Evolutionary conservation across 2,888 invertebrate genomes (phyloP).

Genomic region (Megaustenia siamemsis): DNA sequence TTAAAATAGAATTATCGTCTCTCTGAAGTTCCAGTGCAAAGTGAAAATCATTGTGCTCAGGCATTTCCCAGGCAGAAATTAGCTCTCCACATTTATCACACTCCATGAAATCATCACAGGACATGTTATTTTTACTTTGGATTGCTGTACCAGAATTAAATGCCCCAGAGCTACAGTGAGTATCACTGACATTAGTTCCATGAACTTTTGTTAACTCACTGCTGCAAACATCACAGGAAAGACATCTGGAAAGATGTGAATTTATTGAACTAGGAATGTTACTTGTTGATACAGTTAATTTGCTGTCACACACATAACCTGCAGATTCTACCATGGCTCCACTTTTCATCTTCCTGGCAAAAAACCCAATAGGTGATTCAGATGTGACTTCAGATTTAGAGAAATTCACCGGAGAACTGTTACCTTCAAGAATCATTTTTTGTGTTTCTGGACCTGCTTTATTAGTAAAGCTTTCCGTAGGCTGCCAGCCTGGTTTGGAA

Average conservation of each 20-base stretch:
- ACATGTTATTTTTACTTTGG: neutral
- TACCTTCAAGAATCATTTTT: neutral
- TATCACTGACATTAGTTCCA: neutral
- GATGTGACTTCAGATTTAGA: neutral
- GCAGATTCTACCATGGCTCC: neutral
- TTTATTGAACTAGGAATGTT: neutral
- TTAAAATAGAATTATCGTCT: neutral
- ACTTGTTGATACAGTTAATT: neutral
- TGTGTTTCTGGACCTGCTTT: neutral
- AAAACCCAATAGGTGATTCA: conserved; percentile 8
- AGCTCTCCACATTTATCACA: conserved; percentile 87
- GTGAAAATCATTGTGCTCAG: conserved; percentile 91
- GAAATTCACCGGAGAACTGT: neutral
- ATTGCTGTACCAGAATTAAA: neutral
- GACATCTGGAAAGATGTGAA: neutral
- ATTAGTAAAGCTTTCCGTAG: neutral
- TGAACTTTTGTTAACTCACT: no score
- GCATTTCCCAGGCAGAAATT: conserved; percentile 84
- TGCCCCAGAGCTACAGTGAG: neutral
- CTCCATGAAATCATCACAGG: conserved; percentile 51
- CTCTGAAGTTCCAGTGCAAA: conserved; percentile 86
- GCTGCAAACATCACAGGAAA: neutral
- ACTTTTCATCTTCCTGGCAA: conserved; percentile 39
- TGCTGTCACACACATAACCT: neutral
- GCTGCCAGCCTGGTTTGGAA: neutral